A percentile compares a stretch with the other conserved stretches of the same genome.
Conservation (phyloP, 1,140 invertebrate species). For the Harpegnathos saltator region DNA sequence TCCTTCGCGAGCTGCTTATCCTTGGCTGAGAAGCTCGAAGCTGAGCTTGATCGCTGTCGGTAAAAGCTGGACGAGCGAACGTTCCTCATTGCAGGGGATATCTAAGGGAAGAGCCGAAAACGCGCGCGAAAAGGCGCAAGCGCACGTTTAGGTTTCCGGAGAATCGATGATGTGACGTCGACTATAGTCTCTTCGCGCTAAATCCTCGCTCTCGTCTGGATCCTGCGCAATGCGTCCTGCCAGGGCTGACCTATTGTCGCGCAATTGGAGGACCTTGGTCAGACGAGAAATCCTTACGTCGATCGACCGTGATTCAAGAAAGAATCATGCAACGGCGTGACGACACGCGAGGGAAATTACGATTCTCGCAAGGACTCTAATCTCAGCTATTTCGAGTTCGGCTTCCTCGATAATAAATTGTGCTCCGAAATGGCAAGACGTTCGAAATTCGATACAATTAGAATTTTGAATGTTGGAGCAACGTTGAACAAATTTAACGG, state of each 20-base stretch:
- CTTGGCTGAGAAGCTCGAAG: slow-evolving; percentile 28
- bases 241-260: slow-evolving; percentile 36
- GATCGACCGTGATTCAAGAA: not conserved
- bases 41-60: slow-evolving; percentile 48
- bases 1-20: slow-evolving; percentile 35
- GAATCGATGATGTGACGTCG: slow-evolving; percentile 65
- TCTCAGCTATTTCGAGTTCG: not conserved
- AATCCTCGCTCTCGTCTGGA: slow-evolving; percentile 31
- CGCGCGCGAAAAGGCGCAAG: slow-evolving; percentile 35
- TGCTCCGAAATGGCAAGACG: not conserved
- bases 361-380: not conserved
- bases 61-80: slow-evolving; percentile 24
- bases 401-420: not conserved
- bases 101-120: slow-evolving; percentile 31
- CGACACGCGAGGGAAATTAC: not conserved
- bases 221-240: slow-evolving; percentile 58
- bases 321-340: not conserved
- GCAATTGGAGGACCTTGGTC: not conserved
- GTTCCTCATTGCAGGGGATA: not conserved
- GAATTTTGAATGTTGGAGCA: not conserved
- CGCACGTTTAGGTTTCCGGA: slow-evolving; percentile 12
- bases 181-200: slow-evolving; percentile 41
- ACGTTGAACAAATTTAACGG: not conserved
- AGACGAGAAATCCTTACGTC: not conserved
- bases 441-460: not conserved